Evolutionary conservation across 2,113 vertebrate species (phyloP), one percentile per base, ranked within the genome.

Genomic region (Dasyornis broadbenti): DNA sequence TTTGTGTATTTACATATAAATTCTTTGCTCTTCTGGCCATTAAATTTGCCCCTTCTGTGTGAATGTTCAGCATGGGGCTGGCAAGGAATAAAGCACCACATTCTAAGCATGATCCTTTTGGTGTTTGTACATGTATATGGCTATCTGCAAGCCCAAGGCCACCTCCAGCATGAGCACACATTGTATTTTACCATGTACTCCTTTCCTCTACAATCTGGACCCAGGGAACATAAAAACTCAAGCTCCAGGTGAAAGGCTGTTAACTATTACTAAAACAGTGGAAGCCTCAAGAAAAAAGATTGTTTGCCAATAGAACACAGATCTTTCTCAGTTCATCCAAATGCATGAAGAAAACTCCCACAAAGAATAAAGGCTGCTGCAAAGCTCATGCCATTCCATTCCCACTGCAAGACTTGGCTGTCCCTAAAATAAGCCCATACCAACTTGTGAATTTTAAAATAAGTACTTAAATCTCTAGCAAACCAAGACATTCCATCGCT

Each of bases 51-150:
- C 14, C 19, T 89, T 50, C 52, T 78, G 4, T 60, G 8, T 82
- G 39, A 54, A 11, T 13, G 12, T 53, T 54, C 28, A 23, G 42
- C 45, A 37, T 40, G 19, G 26, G 69, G 26, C 47, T 53, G 54
- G 26, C 23, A 59, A 84, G 50, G 42, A 76, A 52, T 15, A 16
- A 83, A 63, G 42, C 33, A 85, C 9, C 2, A 2, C 15, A 14
- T 60, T 61, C 49, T 24, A 26, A 50, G 16, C 1, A 2, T 33
- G 50, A 52, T 37, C 9, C 27, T 54, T 47, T 26, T 13, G 37
- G 40, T 12, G 19, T 61, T 3, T 75, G 21, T 42, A 42, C 1
- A 0, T 19, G 21, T 11, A 27, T 6, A 15, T 2, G 11, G 30
- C 14, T 71, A 18, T 13, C 33, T 52, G 31, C 40, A 72, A 73